Base-by-base conservation (phyloP, 2,113 vertebrate species). In the Pedionomus torquatus region DNA sequence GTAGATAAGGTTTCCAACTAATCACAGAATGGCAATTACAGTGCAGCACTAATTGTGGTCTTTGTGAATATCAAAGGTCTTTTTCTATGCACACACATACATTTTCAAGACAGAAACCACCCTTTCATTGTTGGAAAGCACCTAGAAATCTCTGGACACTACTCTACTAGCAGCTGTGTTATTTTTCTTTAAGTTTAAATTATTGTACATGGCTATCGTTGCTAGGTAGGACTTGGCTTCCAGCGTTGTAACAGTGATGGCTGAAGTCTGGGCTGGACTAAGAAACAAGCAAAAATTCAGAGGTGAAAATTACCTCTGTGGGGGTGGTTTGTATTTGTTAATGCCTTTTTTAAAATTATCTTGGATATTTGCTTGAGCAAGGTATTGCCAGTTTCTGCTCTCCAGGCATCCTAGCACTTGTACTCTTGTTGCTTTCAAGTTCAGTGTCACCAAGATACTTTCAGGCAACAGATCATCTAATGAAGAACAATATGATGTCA, bases 301-400 rank as follows among this genome's bases (percentile, higher is more conserved):
- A 97, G 95, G 96, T 96, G 97, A 97, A 97, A 97, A 97, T 97
- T 97, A 97, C 94, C 96, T 96, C 95, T 84, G 94, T 96, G 58
- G 95, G 96, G 93, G 95, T 95, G 89, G 94, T 76, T 92, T 89
- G 77, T 66, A 79, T 95, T 95, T 96, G 92, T 65, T 96, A 97
- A 97, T 92, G 94, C 92, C 89, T 94, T 97, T 97, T 97, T 95
- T 28, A 31, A 95, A 95, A 94, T 91, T 77, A 88, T 97, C 89
- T 87, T 79, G 74, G 74, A 91, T 95, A 94, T 92, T 87, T 95
- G 66, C 89, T 97, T 89, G 92, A 95, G 93, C 83, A 95, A 95
- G 89, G 94, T 95, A 95, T 51, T 84, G 87, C 91, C 94, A 93
- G 81, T 33, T 70, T 95, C 80, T 95, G 89, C 93, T 95, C 94